Percentiles rank a stretch among this genome's conserved stretches.
Conservation (phyloP, 2,797 vertebrate genomes). For the Macroramphosus scolopax region DNA sequence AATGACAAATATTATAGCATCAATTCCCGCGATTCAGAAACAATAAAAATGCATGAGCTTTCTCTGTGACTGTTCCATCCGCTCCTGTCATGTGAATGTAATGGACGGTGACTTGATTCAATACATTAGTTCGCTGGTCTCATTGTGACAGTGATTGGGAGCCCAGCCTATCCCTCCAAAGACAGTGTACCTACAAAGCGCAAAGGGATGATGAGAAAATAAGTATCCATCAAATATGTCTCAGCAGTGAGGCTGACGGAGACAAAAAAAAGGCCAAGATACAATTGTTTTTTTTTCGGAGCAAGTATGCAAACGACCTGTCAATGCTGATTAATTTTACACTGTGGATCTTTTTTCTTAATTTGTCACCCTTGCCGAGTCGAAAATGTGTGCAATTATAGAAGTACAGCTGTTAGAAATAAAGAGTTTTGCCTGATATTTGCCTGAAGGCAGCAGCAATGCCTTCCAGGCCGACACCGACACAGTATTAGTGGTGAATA, state of each 20-base stretch:
- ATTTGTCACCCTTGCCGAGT: slow-evolving; percentile 5
- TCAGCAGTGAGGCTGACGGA: slow-evolving; percentile 52
- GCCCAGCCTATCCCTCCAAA: slow-evolving; percentile 2
- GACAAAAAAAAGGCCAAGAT: slow-evolving; percentile 15
- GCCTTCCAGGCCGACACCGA: neutral
- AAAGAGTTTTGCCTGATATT: slow-evolving; percentile 9
- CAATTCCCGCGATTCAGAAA: slow-evolving; percentile 23
- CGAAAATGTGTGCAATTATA: slow-evolving; percentile 11
- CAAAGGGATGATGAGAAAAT: slow-evolving; percentile 34
- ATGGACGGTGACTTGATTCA: slow-evolving; percentile 41
- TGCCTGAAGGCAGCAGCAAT: slow-evolving; percentile 6
- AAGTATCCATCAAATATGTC: slow-evolving; percentile 51
- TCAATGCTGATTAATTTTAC: neutral
- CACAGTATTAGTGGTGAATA: too few species aligned
- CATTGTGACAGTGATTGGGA: slow-evolving; percentile 22
- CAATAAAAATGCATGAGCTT: slow-evolving; percentile 9
- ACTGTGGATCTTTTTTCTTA: neutral
- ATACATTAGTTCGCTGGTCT: slow-evolving; percentile 38
- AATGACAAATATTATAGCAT: slow-evolving; percentile 14
- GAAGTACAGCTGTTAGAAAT: slow-evolving; percentile 13
- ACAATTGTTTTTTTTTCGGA: slow-evolving; percentile 5
- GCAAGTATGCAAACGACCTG: slow-evolving; percentile 9
- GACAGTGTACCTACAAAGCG: slow-evolving; percentile 16
- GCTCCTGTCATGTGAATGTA: slow-evolving; percentile 40
- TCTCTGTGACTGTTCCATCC: slow-evolving; percentile 30